Conservation (phyloP, 2,888 invertebrate species). For the Athalia circularis region DNA sequence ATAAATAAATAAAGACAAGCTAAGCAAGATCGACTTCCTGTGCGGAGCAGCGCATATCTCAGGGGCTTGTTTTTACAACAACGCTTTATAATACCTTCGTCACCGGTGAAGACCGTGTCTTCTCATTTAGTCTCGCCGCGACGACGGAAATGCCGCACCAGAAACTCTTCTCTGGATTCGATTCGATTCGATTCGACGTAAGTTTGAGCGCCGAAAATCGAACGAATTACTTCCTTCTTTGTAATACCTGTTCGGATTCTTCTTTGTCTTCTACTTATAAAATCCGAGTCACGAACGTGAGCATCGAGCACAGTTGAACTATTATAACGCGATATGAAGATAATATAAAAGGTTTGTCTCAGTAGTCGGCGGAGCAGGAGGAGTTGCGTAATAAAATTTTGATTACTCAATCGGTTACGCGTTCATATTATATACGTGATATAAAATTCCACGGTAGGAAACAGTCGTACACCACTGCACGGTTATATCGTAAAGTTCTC, state of each 20-base stretch:
- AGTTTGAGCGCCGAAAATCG: slow-evolving; percentile 22
- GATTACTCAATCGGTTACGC: slow-evolving; percentile 37
- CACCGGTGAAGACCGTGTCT: slow-evolving; percentile 32
- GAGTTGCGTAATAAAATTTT: slow-evolving; percentile 6
- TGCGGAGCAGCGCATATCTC: slow-evolving; percentile 33
- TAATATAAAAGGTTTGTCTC: too few species aligned
- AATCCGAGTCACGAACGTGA: too few species aligned
- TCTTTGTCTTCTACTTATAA: too few species aligned
- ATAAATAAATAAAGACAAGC: not conserved
- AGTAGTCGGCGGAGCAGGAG: too few species aligned
- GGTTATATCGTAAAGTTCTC: slow-evolving; percentile 4
- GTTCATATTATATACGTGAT: not conserved
- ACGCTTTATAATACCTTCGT: not conserved
- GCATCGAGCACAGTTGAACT: too few species aligned
- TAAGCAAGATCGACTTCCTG: slow-evolving; percentile 42
- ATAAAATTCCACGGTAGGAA: not conserved
- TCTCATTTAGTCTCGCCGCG: slow-evolving; percentile 41
- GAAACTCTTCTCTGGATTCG: not conserved
- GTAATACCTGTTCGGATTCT: not conserved
- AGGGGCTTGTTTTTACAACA: slow-evolving; percentile 31
- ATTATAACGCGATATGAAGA: too few species aligned
- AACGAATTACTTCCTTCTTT: not conserved
- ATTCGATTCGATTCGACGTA: not conserved
- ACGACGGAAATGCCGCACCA: slow-evolving; percentile 32
- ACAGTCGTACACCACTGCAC: slow-evolving; percentile 5